Conservation (phyloP, 2,797 vertebrate species). For the Tiaroga cobitis region DNA sequence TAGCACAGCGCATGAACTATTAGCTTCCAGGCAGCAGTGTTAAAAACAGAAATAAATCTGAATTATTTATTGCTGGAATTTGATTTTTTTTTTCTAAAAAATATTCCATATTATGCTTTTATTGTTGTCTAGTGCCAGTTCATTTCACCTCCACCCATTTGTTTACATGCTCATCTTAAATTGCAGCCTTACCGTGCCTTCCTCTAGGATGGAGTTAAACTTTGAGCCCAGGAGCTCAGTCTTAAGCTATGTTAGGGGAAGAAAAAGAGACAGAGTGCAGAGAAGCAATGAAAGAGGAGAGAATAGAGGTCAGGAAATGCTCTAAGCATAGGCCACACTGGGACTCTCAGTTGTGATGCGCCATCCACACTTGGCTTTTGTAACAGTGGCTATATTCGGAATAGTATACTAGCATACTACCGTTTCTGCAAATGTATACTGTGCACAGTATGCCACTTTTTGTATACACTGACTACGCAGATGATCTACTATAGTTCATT, state of each 20-base stretch:
- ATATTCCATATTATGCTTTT: slow-evolving; percentile 27
- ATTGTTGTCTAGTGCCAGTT: slow-evolving; percentile 12
- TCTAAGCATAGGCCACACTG: slow-evolving; percentile 52
- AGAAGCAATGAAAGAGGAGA: slow-evolving; percentile 83
- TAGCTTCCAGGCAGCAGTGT: slow-evolving; percentile 42
- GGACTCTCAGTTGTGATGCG: slow-evolving; percentile 37
- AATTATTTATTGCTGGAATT: neutral
- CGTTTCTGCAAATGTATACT: neutral
- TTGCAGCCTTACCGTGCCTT: slow-evolving; percentile 83
- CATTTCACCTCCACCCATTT: slow-evolving; percentile 34
- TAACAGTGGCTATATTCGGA: slow-evolving; percentile 49
- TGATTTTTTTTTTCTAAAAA: neutral
- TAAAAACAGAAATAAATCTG: slow-evolving; percentile 27
- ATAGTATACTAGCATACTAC: neutral
- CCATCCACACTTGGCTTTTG: slow-evolving; percentile 41
- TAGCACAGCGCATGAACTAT: slow-evolving; percentile 32
- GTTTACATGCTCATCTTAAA: slow-evolving; percentile 51
- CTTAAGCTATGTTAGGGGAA: slow-evolving; percentile 87
- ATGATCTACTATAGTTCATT: neutral
- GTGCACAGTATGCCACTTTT: neutral
- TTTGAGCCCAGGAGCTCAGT: slow-evolving; percentile 89
- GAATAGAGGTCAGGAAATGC: slow-evolving; percentile 72
- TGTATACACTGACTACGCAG: neutral
- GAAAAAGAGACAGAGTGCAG: slow-evolving; percentile 80
- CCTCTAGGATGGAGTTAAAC: slow-evolving; percentile 90